A percentile compares a stretch with the other conserved stretches of the same genome.
Conservation (phyloP, 2,888 invertebrate genomes). For the Ennomos fuscantarius region DNA sequence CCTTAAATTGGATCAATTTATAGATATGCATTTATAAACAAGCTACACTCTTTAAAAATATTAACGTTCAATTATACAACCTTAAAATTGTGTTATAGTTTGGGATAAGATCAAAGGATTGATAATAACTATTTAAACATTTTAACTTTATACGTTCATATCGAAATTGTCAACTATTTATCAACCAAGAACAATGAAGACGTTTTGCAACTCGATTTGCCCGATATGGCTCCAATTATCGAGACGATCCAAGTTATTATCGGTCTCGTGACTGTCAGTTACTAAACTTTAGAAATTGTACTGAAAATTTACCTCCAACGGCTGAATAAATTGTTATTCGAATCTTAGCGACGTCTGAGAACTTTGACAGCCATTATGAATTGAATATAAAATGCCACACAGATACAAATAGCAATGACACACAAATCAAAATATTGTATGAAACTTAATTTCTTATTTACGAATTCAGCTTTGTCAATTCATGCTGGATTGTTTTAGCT, state of each 20-base stretch:
- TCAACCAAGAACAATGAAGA: constrained; percentile 38
- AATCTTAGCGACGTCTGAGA: not conserved
- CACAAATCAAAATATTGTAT: no score
- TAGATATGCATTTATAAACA: no score
- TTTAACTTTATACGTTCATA: not conserved
- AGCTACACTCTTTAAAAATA: no score
- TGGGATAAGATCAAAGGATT: no score
- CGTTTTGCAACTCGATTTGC: constrained; percentile 38
- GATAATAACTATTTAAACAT: no score
- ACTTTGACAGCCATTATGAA: not conserved
- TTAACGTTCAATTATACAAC: not conserved
- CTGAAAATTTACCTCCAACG: constrained; percentile 12
- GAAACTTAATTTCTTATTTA: no score
- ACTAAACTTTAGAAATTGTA: constrained; percentile 24
- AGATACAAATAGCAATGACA: no score
- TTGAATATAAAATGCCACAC: no score
- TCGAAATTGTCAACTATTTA: constrained; percentile 24
- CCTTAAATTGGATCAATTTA: no score
- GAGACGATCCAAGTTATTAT: constrained; percentile 33
- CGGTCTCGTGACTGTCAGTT: constrained; percentile 34
- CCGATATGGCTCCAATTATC: constrained; percentile 35
- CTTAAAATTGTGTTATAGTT: no score
- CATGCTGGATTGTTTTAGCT: no score
- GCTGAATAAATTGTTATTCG: constrained; percentile 1
- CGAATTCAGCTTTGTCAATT: no score